These are phyloP conservation scores for Regulus satrapa DNA, from an alignment of 2,113 vertebrate genomes.

Conservation along the genomic window DNA sequence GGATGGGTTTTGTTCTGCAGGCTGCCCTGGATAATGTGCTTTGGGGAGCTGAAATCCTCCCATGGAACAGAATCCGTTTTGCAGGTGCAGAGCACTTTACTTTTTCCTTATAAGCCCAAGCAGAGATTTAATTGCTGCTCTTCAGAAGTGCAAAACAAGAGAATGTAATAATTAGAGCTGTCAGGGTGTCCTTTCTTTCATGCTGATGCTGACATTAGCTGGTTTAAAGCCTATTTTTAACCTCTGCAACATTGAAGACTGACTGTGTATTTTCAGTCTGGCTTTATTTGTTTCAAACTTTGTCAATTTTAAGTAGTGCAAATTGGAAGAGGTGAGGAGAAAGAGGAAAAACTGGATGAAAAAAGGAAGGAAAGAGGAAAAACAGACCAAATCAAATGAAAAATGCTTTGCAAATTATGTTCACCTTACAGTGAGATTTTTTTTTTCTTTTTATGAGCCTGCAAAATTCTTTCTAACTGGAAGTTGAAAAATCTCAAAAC, in stretches of 20 bases:
- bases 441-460: neutral
- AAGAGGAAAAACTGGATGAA: neutral
- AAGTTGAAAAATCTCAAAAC: neutral
- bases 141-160: slow-evolving; percentile 69
- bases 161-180: slow-evolving; percentile 75
- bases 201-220: slow-evolving; percentile 64
- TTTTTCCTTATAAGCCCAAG: slow-evolving; percentile 62
- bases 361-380: neutral
- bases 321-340: neutral
- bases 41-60: slow-evolving; percentile 23
- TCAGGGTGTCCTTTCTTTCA: slow-evolving; percentile 69
- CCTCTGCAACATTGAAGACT: slow-evolving; percentile 29
- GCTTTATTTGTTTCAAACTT: slow-evolving; percentile 50
- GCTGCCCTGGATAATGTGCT: slow-evolving; percentile 15
- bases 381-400: neutral
- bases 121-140: slow-evolving; percentile 70
- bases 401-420: neutral
- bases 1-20: neutral
- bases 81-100: slow-evolving; percentile 62
- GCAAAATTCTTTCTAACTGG: neutral
- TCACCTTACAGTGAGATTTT: neutral
- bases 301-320: slow-evolving; percentile 9
- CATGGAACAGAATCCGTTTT: neutral
- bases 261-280: slow-evolving; percentile 43
- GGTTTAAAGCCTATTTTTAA: slow-evolving; percentile 73